Conservation (phyloP, 2,113 vertebrate genomes). For the Procavia capensis region DNA sequence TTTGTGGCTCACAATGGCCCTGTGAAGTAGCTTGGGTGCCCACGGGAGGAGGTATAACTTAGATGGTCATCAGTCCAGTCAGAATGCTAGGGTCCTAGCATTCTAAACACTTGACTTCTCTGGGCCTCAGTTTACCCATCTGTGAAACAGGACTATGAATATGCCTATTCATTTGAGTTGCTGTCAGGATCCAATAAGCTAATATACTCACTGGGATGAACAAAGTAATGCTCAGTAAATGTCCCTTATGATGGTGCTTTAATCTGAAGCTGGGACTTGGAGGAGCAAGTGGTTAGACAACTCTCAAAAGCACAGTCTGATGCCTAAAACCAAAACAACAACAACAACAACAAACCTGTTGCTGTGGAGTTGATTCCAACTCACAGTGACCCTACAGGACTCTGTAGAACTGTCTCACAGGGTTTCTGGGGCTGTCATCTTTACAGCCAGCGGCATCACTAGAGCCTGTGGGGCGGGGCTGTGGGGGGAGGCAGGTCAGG, state of each 20-base stretch:
- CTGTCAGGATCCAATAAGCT: not conserved
- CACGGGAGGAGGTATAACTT: not conserved
- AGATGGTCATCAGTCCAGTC: not conserved
- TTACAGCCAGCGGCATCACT: not conserved
- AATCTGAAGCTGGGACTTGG: not conserved
- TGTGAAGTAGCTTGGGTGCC: not conserved
- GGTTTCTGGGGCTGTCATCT: not conserved
- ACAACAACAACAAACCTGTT: too few species aligned
- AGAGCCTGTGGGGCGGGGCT: too few species aligned
- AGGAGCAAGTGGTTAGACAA: not conserved
- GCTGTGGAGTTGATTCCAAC: not conserved
- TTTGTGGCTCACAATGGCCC: not conserved
- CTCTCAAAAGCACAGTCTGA: not conserved
- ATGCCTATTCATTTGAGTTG: not conserved
- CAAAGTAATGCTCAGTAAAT: not conserved
- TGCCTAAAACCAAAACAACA: not conserved
- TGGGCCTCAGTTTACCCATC: not conserved
- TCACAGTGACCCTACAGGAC: not conserved
- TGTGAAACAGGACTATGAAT: slow-evolving; percentile 12
- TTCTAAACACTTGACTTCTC: not conserved
- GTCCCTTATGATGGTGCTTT: not conserved
- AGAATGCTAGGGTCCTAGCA: not conserved
- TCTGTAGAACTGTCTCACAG: not conserved
- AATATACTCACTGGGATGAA: not conserved
- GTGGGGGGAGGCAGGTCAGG: too few species aligned